Base-by-base conservation (phyloP, 2,113 vertebrate species). In the Strigops habroptila region DNA sequence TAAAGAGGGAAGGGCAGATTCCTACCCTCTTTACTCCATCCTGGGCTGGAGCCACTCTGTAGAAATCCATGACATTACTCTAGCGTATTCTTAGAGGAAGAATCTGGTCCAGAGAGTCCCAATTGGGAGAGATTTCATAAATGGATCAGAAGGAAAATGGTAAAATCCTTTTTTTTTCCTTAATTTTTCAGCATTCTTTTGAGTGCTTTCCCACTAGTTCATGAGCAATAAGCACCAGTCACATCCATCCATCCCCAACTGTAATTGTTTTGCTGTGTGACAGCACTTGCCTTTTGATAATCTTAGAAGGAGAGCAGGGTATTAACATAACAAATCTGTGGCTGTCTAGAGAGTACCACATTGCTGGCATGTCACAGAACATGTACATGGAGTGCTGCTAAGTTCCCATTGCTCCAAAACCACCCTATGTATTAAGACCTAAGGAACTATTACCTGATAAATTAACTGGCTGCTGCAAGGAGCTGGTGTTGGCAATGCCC, bases 231-330 rank as follows among this genome's bases (percentile, higher is more conserved):
- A 69, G 41, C 69, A 87, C 77, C 63, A 77, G 37, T 95, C 92
- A 76, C 76, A 89, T 73, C 90, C 65, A 84, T 84, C 92, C 52
- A 28, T 91, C 55, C 65, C 52, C 65, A 70, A 5, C 52, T 55
- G 39, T 63, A 83, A 25, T 91, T 62, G 57, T 76, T 78, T 48
- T 80, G 14, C 64, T 78, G 27, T 1, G 8, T 67, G 85, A 86
- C 82, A 90, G 71, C 82, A 83, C 65, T 73, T 88, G 88, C 57
- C 62, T 94, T 93, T 96, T 94, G 86, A 91, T 81, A 77, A 78
- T 75, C 88, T 91, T 81, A 65, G 78, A 82, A 95, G 87, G 92
- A 92, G 77, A 73, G 0, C 9, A 24, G 44, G n/a, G 25, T 84
- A 91, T 95, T 93, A 86, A 88, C 77, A 83, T 79, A 94, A 92